A percentile compares a stretch with the other conserved stretches of the same genome.
Conservation (phyloP, 2,113 vertebrate species). For the Hemicordylus capensis region DNA sequence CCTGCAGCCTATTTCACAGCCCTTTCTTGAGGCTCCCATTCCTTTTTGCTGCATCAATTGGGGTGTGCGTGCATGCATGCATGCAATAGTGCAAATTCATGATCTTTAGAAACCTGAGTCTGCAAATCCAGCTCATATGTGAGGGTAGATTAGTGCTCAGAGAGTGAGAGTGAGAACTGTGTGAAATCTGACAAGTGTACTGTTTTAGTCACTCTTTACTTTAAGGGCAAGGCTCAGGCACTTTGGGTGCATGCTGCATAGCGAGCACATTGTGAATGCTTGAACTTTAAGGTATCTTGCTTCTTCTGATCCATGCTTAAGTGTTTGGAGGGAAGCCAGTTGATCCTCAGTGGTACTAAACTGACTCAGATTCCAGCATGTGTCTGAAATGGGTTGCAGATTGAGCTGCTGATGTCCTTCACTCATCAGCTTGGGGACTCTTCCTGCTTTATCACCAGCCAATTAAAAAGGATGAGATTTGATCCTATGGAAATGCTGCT, state of each 20-base stretch:
- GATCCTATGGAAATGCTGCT: constrained; percentile 51
- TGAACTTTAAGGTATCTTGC: constrained; percentile 55
- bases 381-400: neutral
- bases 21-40: too few species aligned
- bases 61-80: neutral
- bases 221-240: constrained; percentile 8
- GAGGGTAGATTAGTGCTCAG: neutral
- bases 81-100: neutral
- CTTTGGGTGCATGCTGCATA: constrained; percentile 49
- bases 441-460: constrained; percentile 54
- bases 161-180: neutral
- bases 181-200: neutral
- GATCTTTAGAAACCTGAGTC: neutral
- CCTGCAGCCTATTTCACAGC: neutral
- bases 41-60: too few species aligned
- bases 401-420: constrained; percentile 38
- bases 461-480: constrained; percentile 54
- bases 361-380: neutral
- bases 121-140: neutral
- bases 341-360: neutral
- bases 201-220: neutral
- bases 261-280: constrained; percentile 34
- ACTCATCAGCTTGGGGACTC: constrained; percentile 57
- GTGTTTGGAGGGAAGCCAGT: neutral
- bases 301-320: neutral